Conservation (phyloP, 2,888 invertebrate species). For the Mythimna vitellina region DNA sequence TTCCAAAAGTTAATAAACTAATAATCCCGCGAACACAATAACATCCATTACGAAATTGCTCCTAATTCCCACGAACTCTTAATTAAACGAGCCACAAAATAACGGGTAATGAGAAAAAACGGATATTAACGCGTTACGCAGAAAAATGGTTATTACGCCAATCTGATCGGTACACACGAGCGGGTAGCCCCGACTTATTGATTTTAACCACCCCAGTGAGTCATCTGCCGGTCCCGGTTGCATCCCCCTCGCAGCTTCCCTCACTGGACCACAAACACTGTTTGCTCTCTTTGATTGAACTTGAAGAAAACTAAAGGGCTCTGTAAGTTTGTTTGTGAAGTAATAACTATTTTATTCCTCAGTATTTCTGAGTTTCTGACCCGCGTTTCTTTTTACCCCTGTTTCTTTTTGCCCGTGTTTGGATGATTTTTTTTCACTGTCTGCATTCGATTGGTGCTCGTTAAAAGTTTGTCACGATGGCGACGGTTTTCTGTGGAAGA, state of each 20-base stretch:
- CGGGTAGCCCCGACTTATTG: slow-evolving; percentile 78
- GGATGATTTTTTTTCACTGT: slow-evolving; percentile 63
- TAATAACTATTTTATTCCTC: slow-evolving; percentile 77
- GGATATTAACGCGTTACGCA: slow-evolving; percentile 48
- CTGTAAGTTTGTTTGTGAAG: slow-evolving; percentile 75
- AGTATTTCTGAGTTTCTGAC: slow-evolving; percentile 40
- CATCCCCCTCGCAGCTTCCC: slow-evolving; percentile 68
- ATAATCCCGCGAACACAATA: slow-evolving; percentile 29
- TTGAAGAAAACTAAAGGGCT: slow-evolving; percentile 76
- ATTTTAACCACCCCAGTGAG: slow-evolving; percentile 86
- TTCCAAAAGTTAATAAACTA: slow-evolving; percentile 9
- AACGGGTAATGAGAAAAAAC: slow-evolving; percentile 39
- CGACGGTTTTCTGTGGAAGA: slow-evolving; percentile 46
- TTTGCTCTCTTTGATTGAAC: slow-evolving; percentile 87
- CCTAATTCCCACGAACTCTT: slow-evolving; percentile 37
- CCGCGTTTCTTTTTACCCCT: slow-evolving; percentile 49
- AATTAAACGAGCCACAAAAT: slow-evolving; percentile 48
- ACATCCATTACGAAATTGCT: slow-evolving; percentile 46
- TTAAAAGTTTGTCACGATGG: slow-evolving; percentile 72
- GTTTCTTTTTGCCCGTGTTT: slow-evolving; percentile 34
- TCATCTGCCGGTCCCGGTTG: slow-evolving; percentile 79
- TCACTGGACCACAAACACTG: slow-evolving; percentile 73
- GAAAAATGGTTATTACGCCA: slow-evolving; percentile 63
- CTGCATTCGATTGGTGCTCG: slow-evolving; percentile 74
- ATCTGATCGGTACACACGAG: slow-evolving; percentile 59